These are phyloP conservation scores for Mesorhabditis belari DNA, from an alignment of 2,888 invertebrate species.

Conservation along the genomic window DNA sequence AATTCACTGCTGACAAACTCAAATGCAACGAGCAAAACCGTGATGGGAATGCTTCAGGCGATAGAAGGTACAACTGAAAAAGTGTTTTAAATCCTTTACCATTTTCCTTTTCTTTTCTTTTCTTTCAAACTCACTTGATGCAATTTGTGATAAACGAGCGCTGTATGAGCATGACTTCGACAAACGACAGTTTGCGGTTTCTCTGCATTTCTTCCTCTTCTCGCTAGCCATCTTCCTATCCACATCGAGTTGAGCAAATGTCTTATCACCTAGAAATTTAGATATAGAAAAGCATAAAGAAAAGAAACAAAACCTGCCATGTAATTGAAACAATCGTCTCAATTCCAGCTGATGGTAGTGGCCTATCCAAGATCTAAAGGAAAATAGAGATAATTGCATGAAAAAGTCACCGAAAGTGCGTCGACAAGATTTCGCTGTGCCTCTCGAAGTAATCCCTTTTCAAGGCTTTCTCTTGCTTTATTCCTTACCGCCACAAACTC, in stretches of 20 bases:
- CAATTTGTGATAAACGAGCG: constrained; percentile 49
- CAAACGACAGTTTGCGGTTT: constrained; percentile 42
- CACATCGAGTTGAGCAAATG: constrained; percentile 47
- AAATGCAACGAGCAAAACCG: constrained; percentile 38
- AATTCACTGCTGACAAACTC: constrained; percentile 46
- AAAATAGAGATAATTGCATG: constrained; percentile 4
- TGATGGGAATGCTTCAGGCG: not conserved
- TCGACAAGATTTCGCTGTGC: constrained; percentile 45
- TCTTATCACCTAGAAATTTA: constrained; percentile 31
- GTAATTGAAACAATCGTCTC: constrained; percentile 37
- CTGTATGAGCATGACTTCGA: constrained; percentile 47
- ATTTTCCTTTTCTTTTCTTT: too few species aligned
- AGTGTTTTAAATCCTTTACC: not conserved
- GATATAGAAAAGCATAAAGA: too few species aligned
- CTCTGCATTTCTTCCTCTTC: constrained; percentile 17
- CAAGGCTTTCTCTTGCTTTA: constrained; percentile 30
- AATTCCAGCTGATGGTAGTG: constrained; percentile 41
- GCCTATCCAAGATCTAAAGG: constrained; percentile 35
- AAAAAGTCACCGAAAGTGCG: constrained; percentile 27
- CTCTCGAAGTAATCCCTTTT: constrained; percentile 39
- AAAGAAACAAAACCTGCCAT: constrained; percentile 17
- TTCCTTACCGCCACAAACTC: constrained; percentile 33
- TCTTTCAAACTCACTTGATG: constrained; percentile 19
- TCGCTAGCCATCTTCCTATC: constrained; percentile 41
- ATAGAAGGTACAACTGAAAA: not conserved